These are phyloP conservation scores for Pempheris klunzingeri DNA, from an alignment of 2,797 vertebrate species.

Conservation along the genomic window DNA sequence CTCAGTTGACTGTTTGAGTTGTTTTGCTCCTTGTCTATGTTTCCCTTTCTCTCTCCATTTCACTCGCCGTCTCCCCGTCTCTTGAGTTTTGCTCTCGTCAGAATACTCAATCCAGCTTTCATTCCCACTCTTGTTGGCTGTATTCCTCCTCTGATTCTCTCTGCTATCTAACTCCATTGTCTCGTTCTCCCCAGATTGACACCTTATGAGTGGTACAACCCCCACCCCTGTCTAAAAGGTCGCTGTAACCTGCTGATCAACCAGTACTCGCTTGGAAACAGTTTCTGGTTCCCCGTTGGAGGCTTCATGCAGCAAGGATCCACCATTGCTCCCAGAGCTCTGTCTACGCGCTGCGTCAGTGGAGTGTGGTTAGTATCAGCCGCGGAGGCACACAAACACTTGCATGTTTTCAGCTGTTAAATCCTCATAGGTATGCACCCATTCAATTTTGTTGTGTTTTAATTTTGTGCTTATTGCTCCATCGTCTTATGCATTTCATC, in stretches of 20 bases:
- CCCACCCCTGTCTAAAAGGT: conserved; percentile 95
- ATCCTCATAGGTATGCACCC: background rate
- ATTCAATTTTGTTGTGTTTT: conserved; percentile 1
- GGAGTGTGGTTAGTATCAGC: conserved; percentile 93
- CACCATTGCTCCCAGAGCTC: conserved; percentile 94
- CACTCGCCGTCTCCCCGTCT: conserved; percentile 26
- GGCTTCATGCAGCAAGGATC: conserved; percentile 99
- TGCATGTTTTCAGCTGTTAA: conserved; percentile 19
- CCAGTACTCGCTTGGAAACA: conserved; percentile 98
- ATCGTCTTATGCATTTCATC: conserved; percentile 27
- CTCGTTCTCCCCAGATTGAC: conserved; percentile 87
- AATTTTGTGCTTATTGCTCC: conserved; percentile 1
- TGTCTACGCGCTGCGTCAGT: conserved; percentile 97
- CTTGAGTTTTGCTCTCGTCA: conserved; percentile 52
- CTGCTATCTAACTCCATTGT: conserved; percentile 27
- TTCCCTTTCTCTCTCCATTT: conserved; percentile 40
- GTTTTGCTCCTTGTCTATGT: conserved; percentile 57
- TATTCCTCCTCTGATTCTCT: conserved; percentile 7
- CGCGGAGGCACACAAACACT: background rate
- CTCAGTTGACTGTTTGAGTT: conserved; percentile 61
- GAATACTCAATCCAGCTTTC: conserved; percentile 41
- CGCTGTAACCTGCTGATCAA: conserved; percentile 96
- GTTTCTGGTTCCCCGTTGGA: conserved; percentile 98
- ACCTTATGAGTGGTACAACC: conserved; percentile 99
- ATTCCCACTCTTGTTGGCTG: conserved; percentile 16